phyloP scores from a whole-genome alignment of 2,888 invertebrate species.

The Pristionchus entomophagus region DNA sequence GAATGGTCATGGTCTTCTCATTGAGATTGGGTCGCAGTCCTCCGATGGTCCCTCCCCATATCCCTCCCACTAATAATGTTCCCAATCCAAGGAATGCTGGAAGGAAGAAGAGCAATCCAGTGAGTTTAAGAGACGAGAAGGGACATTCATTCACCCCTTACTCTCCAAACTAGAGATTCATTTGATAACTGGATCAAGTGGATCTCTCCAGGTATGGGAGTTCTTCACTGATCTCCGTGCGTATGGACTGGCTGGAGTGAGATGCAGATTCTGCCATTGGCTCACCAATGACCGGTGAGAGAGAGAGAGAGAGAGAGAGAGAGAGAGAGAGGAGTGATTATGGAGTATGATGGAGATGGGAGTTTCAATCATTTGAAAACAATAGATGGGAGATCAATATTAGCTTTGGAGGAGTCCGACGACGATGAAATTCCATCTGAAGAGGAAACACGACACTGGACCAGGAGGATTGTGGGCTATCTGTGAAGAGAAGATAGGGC shows the following conservation, averaged over 20 bases:
- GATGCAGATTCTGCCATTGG: constrained; percentile 68
- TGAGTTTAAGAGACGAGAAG: constrained; percentile 14
- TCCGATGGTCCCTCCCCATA: neutral
- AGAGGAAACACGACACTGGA: constrained; percentile 67
- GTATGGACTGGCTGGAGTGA: constrained; percentile 64
- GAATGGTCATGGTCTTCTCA: no score
- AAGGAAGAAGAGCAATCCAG: constrained; percentile 67
- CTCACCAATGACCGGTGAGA: constrained; percentile 61
- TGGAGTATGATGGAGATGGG: no score
- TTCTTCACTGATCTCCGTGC: constrained; percentile 67
- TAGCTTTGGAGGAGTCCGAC: constrained; percentile 59
- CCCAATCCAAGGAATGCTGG: constrained; percentile 68
- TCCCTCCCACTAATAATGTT: constrained; percentile 65
- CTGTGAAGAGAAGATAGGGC: constrained; percentile 67
- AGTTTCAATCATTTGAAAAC: neutral
- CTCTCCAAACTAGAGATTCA: no score
- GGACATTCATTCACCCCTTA: neutral
- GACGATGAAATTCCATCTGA: constrained; percentile 69
- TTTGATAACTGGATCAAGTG: neutral
- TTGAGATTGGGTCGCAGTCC: neutral
- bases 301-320: no score
- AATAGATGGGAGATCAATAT: neutral
- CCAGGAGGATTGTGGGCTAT: constrained; percentile 67
- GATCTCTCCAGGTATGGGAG: constrained; percentile 63
- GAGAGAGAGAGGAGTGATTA: neutral